phyloP scores from a whole-genome alignment of 2,113 vertebrate species.

The Oostethus manadensis region DNA sequence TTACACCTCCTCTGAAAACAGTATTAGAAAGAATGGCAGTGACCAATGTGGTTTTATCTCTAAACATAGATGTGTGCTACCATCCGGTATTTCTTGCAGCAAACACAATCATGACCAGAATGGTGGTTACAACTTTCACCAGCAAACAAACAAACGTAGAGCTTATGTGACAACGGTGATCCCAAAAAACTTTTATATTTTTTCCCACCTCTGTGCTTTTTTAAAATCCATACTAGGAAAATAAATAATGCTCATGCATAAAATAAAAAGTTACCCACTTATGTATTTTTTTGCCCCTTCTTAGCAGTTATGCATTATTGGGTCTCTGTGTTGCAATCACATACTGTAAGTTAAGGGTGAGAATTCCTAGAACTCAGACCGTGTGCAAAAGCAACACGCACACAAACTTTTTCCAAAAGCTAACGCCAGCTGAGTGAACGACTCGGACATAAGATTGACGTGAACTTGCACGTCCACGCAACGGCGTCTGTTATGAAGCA shows the following conservation, averaged over 20 bases:
- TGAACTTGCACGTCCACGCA: too few species aligned
- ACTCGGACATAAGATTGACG: not conserved
- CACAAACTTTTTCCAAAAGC: not conserved
- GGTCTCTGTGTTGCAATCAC: not conserved
- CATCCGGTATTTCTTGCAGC: too few species aligned
- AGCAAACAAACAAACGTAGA: too few species aligned
- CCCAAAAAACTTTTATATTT: too few species aligned
- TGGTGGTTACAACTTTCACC: not conserved
- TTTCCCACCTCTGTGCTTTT: not conserved
- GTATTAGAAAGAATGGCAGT: not conserved
- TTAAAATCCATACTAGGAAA: not conserved
- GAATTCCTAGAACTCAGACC: too few species aligned
- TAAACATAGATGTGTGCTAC: too few species aligned
- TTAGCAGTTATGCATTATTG: conserved; percentile 1
- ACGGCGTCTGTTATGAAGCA: conserved; percentile 28
- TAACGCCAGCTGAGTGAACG: not conserved
- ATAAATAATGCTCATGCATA: not conserved
- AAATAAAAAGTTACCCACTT: not conserved
- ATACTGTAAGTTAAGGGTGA: too few species aligned
- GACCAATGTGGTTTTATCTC: not conserved
- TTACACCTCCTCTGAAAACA: not conserved
- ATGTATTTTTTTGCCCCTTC: not conserved
- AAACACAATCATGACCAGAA: not conserved
- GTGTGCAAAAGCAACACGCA: not conserved
- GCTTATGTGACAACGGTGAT: too few species aligned